phyloP scores from a whole-genome alignment of 1,140 invertebrate genomes.

The Apolygus lucorum region DNA sequence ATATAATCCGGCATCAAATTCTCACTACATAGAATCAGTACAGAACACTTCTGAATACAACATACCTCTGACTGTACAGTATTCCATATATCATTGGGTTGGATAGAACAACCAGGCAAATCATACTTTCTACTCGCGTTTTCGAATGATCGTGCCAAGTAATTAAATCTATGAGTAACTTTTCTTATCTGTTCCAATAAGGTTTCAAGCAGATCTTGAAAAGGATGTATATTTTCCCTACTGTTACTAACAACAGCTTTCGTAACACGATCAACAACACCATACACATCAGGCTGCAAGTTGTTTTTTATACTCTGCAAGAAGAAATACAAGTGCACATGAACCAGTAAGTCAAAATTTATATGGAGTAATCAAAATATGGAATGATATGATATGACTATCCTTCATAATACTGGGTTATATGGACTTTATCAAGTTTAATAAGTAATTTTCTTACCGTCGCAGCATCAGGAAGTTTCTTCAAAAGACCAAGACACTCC shows the following conservation, averaged over 20 bases:
- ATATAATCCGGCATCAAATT: too few species aligned
- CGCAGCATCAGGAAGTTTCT: constrained; percentile 73
- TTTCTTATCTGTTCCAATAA: constrained; percentile 66
- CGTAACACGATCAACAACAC: constrained; percentile 66
- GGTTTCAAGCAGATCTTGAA: constrained; percentile 51
- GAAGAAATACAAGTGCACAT: too few species aligned
- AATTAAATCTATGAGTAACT: constrained; percentile 59
- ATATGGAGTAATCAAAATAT: too few species aligned
- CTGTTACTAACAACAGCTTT: constrained; percentile 33
- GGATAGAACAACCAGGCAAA: constrained; percentile 53
- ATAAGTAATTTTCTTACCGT: constrained; percentile 48
- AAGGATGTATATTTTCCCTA: constrained; percentile 33
- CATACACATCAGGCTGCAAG: constrained; percentile 69
- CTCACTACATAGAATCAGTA: too few species aligned
- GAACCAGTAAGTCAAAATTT: too few species aligned
- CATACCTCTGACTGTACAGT: constrained; percentile 78
- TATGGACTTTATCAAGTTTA: neutral
- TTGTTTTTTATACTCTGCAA: constrained; percentile 64
- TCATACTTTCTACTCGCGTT: constrained; percentile 48
- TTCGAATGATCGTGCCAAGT: constrained; percentile 49
- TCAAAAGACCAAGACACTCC: constrained; percentile 74
- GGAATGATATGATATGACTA: too few species aligned
- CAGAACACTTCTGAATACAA: constrained; percentile 26
- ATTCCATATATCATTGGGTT: constrained; percentile 76
- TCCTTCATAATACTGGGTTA: too few species aligned